These are phyloP conservation scores for Mythimna pallens DNA, from an alignment of 2,888 invertebrate species.

Conservation along the genomic window DNA sequence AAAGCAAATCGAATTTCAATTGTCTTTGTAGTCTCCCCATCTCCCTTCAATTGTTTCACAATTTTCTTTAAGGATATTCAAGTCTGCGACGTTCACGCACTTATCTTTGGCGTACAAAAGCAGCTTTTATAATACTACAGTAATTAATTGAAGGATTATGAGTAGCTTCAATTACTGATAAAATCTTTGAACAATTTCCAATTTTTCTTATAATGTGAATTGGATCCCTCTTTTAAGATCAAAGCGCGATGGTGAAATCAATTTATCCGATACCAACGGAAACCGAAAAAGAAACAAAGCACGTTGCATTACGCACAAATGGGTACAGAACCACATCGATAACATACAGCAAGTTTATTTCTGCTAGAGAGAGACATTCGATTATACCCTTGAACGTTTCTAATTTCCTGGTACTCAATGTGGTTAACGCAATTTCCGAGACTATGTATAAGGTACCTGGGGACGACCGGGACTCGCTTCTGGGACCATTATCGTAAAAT, in stretches of 20 bases:
- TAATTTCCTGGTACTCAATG: conserved; percentile 90
- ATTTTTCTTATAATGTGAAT: conserved; percentile 19
- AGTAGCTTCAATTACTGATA: not conserved
- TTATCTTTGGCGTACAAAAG: conserved; percentile 49
- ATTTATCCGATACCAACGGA: conserved; percentile 57
- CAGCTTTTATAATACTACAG: conserved; percentile 29
- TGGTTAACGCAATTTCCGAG: conserved; percentile 90
- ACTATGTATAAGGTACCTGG: conserved; percentile 84
- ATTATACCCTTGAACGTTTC: conserved; percentile 89
- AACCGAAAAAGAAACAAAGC: conserved; percentile 63
- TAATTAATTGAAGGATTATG: conserved; percentile 36
- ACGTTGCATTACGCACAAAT: conserved; percentile 68
- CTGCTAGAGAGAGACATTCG: conserved; percentile 85
- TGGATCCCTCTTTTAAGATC: conserved; percentile 17
- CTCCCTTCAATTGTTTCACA: conserved; percentile 60
- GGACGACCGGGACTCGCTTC: conserved; percentile 76
- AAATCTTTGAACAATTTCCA: conserved; percentile 8
- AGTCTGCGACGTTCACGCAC: conserved; percentile 45
- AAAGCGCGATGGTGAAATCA: conserved; percentile 57
- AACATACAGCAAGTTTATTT: conserved; percentile 82
- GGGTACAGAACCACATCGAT: conserved; percentile 66
- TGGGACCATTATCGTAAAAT: conserved; percentile 84
- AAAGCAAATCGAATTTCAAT: conserved; percentile 66
- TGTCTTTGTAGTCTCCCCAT: conserved; percentile 62
- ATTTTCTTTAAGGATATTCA: conserved; percentile 57